Base-by-base conservation (phyloP, 2,888 invertebrate genomes). In the Timandra comae region DNA sequence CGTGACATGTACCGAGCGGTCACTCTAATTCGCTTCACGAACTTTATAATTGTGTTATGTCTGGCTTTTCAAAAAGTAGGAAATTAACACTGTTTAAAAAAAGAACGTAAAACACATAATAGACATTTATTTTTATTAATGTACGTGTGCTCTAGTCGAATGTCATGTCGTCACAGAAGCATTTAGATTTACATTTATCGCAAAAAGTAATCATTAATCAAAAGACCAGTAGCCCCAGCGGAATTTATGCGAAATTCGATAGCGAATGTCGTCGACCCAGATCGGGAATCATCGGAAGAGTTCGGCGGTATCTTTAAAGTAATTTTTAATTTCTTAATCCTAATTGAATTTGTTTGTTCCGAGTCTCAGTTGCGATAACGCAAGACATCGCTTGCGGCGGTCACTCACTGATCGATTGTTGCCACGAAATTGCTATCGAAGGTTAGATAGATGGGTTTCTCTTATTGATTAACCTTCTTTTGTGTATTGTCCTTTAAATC, bases 291-390 rank as follows among this genome's bases (percentile, higher is more conserved):
- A 58, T 70, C 67, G 65, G 70, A 65, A 63, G 64, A 58, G 43
- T 39, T 46, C 51, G 51, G 66, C 81, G 81, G 79, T 62, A 50
- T 59, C 75, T 81, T 80, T 78, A 75, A 74, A 62, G 41, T 41
- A 41, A 59, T 56, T 52, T 70, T 74, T 76, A 79, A 80, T 77
- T 82, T 80, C 80, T 82, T 81, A 81, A 82, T 80, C 74, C 79
- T 82, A 81, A 84, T 81, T 84, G 82, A 81, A 73, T 82, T 82
- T 82, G 77, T 80, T 81, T 80, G 82, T 84, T 72, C 65, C 63
- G 60, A 56, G 58, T 53, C 57, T 56, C 49, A 41, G 52, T 50
- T 39, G 54, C 54, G 75, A 80, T 80, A 79, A 71, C 66, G 69
- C 56, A 63, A 72, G 59, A 58, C 51, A 47, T 41, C 49, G 56